phyloP scores from a whole-genome alignment of 2,113 vertebrate genomes.

The Seriola dumerili region DNA sequence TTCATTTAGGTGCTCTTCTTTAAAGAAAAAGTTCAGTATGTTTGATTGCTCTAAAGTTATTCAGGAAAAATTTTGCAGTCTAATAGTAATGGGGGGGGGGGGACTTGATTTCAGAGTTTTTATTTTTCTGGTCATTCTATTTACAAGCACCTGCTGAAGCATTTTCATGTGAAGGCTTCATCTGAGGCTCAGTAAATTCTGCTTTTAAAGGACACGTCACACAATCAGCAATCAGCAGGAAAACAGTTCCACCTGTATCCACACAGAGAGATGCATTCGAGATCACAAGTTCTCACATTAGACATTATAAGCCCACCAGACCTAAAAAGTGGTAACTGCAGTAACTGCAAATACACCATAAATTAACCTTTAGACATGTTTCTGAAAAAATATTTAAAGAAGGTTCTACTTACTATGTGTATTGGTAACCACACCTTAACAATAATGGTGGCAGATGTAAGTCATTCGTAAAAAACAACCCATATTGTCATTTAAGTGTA shows the following conservation, averaged over 20 bases:
- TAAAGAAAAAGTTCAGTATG: neutral
- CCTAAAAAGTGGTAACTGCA: no score
- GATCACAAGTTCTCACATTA: neutral
- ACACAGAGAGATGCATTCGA: neutral
- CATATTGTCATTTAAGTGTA: no score
- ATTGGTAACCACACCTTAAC: no score
- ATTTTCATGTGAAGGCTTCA: neutral
- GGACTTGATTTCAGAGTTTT: no score
- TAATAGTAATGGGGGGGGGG: no score
- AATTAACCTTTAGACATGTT: neutral
- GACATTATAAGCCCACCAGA: neutral
- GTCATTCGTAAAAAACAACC: no score
- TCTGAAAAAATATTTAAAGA: neutral
- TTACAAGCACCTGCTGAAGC: neutral
- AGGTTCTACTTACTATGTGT: neutral
- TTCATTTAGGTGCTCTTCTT: neutral
- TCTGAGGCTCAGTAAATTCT: neutral
- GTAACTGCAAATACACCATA: neutral
- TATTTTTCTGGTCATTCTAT: no score
- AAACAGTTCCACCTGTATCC: neutral
- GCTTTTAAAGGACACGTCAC: neutral
- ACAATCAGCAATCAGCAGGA: slow-evolving; percentile 26
- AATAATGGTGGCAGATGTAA: no score
- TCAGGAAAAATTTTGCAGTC: no score
- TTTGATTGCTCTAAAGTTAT: neutral